Evolutionary conservation across 2,888 invertebrate genomes (phyloP).

Genomic region (Nysson spinosus): DNA sequence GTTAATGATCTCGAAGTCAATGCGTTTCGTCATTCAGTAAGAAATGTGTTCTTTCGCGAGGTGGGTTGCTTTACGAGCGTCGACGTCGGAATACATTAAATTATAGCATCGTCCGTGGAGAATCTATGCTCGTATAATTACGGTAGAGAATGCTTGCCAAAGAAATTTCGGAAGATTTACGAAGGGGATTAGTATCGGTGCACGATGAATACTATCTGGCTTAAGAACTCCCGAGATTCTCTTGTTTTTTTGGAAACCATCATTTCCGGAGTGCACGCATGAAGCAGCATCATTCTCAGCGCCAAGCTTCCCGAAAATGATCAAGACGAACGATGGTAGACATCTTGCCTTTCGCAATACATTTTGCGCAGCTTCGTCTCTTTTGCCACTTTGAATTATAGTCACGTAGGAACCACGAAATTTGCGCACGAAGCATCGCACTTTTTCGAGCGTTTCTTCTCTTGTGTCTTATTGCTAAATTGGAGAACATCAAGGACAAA

Average conservation of each 20-base stretch:
- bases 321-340: background rate
- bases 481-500: no score
- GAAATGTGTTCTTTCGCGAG: no score
- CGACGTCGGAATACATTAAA: no score
- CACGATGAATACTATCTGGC: conserved; percentile 18
- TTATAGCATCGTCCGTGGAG: conserved; percentile 19
- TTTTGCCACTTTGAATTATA: background rate
- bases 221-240: background rate
- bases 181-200: conserved; percentile 22
- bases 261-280: conserved; percentile 36
- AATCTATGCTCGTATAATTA: conserved; percentile 2
- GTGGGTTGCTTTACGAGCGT: no score
- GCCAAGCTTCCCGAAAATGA: conserved; percentile 11
- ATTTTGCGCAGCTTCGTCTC: conserved; percentile 16
- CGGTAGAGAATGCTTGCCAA: conserved; percentile 31
- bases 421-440: background rate
- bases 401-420: background rate
- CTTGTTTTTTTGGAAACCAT: conserved; percentile 7
- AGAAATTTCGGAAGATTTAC: conserved; percentile 27
- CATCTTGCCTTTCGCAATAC: conserved; percentile 20
- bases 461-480: no score
- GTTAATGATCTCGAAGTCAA: no score
- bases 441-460: background rate
- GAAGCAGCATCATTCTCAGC: conserved; percentile 4
- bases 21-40: no score